Conservation (phyloP, 2,113 vertebrate genomes). For the Antechinus stuartii region DNA sequence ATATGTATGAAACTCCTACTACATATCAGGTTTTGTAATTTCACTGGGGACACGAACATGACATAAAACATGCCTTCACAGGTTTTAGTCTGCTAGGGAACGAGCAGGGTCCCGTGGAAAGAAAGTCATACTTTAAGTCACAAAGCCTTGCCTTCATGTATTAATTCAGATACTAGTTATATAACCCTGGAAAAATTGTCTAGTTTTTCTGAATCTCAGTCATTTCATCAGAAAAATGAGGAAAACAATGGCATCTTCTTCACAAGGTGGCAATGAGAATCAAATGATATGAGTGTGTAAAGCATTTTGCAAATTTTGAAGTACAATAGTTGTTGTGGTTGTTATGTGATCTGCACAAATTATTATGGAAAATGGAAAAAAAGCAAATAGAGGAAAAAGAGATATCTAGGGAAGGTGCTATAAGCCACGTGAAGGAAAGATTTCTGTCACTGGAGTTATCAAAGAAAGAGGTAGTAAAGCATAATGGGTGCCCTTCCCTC, state of each 20-base stretch:
- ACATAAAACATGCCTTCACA: not conserved
- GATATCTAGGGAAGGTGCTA: not conserved
- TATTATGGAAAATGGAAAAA: not conserved
- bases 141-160: not conserved
- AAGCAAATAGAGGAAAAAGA: not conserved
- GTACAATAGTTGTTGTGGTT: not conserved
- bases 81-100: not conserved
- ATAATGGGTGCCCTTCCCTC: not conserved
- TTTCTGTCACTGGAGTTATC: not conserved
- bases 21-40: not conserved
- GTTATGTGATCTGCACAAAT: not conserved
- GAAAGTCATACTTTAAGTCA: not conserved
- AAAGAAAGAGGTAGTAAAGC: not conserved
- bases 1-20: not conserved
- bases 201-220: not conserved
- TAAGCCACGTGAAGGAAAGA: not conserved
- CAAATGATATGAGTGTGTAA: not conserved
- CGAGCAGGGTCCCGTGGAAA: not conserved
- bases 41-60: not conserved
- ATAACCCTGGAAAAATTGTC: not conserved
- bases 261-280: not conserved
- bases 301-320: not conserved
- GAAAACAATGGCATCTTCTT: not conserved
- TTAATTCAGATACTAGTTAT: not conserved
- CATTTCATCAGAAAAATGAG: not conserved